Base-by-base conservation (phyloP, 2,888 invertebrate species). In the Andrena bucephala region DNA sequence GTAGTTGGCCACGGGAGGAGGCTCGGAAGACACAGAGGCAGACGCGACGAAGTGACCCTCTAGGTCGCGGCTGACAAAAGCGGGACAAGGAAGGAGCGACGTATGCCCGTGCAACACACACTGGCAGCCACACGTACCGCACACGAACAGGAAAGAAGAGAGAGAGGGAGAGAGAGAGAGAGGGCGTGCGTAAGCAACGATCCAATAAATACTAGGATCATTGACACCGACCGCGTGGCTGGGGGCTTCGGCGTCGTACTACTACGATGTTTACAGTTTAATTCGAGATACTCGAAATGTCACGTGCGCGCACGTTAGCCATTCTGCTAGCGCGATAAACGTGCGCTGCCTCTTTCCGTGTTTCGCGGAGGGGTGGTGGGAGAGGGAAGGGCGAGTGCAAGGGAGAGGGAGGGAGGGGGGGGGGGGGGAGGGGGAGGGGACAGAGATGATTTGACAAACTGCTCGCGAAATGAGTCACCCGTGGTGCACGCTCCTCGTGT, bases 151-250 rank as follows among this genome's bases (percentile, higher is more conserved):
- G 33, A n/a, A 69, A 4, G 24, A 27, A 27, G 54, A 48, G 62
- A 33, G 33, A 31, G 16, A 33, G 33, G 24, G 16, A 60, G 60
- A 52, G 68, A 33, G 33, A 31, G 16, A 33, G 69, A 67, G 77
- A 60, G 60, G 10, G 75, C 86, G 83, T 85, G 86, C 86, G 87
- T 88, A 86, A 87, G 83, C 84, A 85, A 77, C 90, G 90, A 90
- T 90, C 89, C 89, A 90, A 91, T 91, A 91, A 91, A 90, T 90
- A 88, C 87, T 85, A 87, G 85, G 91, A 91, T 91, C 91, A 90
- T 91, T 91, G 91, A 91, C 91, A 91, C 90, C 86, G 83, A 27
- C 74, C 80, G 72, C 77, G 83, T 83, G 83, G 83, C 57, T 62
- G 70, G 69, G 69, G 42, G 42, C 63, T 63, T 71, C 83, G 63